Conservation (phyloP, 2,797 vertebrate species). For the Siniperca scherzeri region DNA sequence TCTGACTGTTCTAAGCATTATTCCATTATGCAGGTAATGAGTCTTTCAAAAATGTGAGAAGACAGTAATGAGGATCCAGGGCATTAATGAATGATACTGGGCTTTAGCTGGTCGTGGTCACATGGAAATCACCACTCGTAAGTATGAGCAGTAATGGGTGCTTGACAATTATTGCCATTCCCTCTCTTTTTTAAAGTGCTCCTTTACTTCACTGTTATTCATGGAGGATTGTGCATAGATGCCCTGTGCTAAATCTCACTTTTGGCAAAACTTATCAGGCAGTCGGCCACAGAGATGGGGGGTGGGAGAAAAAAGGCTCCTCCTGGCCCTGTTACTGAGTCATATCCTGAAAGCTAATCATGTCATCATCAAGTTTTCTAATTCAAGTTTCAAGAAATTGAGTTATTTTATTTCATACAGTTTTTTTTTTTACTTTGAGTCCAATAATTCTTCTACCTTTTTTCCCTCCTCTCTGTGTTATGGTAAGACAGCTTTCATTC, state of each 20-base stretch:
- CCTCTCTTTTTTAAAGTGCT: constrained; percentile 60
- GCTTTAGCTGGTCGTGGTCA: constrained; percentile 80
- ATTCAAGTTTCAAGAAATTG: constrained; percentile 40
- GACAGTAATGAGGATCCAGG: constrained; percentile 87
- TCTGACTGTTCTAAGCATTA: constrained; percentile 87
- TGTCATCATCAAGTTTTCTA: constrained; percentile 34
- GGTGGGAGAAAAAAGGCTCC: constrained; percentile 22
- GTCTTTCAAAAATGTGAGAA: constrained; percentile 89
- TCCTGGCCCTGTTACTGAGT: constrained; percentile 59
- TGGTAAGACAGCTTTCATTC: constrained; percentile 32
- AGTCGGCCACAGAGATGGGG: constrained; percentile 24
- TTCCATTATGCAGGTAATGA: constrained; percentile 92
- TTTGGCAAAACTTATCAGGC: constrained; percentile 71
- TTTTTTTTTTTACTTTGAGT: constrained; percentile 8
- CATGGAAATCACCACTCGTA: constrained; percentile 74
- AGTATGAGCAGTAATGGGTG: constrained; percentile 63
- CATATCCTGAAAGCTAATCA: constrained; percentile 56
- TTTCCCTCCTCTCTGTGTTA: constrained; percentile 35
- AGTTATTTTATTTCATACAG: constrained; percentile 35
- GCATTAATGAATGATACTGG: constrained; percentile 89
- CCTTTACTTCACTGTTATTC: constrained; percentile 75
- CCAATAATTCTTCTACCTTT: constrained; percentile 12
- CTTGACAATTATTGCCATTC: constrained; percentile 76
- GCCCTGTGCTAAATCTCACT: constrained; percentile 77
- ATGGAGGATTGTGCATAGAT: constrained; percentile 59